These are phyloP conservation scores for Mugil cephalus DNA, from an alignment of 2,113 vertebrate genomes.

Conservation along the genomic window DNA sequence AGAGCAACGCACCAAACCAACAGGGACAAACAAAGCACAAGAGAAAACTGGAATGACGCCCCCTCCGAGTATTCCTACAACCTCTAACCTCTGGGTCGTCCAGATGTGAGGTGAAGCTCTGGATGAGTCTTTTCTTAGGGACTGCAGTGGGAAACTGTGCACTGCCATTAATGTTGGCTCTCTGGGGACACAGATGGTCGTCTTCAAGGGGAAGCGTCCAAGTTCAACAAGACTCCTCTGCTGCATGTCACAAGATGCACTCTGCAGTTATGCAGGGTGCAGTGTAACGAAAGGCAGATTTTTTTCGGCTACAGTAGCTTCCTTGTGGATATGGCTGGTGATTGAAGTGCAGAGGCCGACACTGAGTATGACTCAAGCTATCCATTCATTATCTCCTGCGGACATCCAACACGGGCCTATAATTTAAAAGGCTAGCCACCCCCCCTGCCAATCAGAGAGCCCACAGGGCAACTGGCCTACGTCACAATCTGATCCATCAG, in stretches of 20 bases:
- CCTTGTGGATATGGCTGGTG: constrained; percentile 56
- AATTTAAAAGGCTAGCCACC: constrained; percentile 62
- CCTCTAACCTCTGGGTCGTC: constrained; percentile 71
- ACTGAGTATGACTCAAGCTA: constrained; percentile 64
- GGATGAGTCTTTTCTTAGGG: constrained; percentile 69
- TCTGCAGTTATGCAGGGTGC: constrained; percentile 49
- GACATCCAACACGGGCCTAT: constrained; percentile 57
- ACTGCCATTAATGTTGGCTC: constrained; percentile 54
- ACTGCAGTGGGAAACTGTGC: constrained; percentile 72
- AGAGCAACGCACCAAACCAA: constrained; percentile 23
- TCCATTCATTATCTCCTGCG: constrained; percentile 70
- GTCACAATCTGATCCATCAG: constrained; percentile 43
- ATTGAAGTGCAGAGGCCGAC: constrained; percentile 59
- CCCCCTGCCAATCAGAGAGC: constrained; percentile 38
- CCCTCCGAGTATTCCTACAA: constrained; percentile 37
- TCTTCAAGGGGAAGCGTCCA: constrained; percentile 60
- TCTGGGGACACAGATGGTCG: constrained; percentile 74
- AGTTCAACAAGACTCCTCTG: constrained; percentile 67
- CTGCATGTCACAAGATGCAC: constrained; percentile 64
- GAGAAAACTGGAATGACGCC: constrained; percentile 55
- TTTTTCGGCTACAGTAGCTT: constrained; percentile 61
- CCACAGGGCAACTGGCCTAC: constrained; percentile 51
- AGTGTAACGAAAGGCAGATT: constrained; percentile 70
- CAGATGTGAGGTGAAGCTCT: constrained; percentile 76
- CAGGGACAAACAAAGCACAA: constrained; percentile 27